Evolutionary conservation across 2,888 invertebrate species (phyloP).

Genomic region (Scrobipalpa atriplicella): DNA sequence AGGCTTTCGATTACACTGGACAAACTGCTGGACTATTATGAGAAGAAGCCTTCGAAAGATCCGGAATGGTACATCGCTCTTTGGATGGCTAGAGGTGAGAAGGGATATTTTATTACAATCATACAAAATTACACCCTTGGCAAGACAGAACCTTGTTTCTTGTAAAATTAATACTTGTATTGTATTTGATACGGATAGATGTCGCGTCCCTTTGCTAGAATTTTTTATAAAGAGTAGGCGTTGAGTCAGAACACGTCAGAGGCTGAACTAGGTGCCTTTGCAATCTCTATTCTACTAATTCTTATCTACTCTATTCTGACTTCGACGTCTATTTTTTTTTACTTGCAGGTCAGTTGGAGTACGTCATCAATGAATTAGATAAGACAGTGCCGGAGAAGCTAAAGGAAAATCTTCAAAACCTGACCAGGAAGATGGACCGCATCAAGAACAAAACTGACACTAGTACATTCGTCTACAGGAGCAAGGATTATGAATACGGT

Average conservation of each 20-base stretch:
- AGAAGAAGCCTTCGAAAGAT: slow-evolving; percentile 75
- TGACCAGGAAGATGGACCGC: slow-evolving; percentile 72
- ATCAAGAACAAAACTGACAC: slow-evolving; percentile 61
- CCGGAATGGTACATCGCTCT: slow-evolving; percentile 74
- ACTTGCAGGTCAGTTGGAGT: slow-evolving; percentile 68
- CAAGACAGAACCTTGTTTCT: no score
- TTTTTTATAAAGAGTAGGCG: no score
- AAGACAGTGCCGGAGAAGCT: slow-evolving; percentile 69
- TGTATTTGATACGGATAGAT: no score
- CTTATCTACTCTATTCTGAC: no score
- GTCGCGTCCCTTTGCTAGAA: no score
- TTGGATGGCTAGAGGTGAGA: slow-evolving; percentile 69
- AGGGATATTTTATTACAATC: not conserved
- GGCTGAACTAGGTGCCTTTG: no score
- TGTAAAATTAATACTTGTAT: no score
- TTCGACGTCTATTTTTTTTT: not conserved
- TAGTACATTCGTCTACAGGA: slow-evolving; percentile 61
- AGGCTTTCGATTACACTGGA: slow-evolving; percentile 72
- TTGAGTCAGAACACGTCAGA: no score
- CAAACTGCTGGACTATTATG: slow-evolving; percentile 69
- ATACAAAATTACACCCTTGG: not conserved
- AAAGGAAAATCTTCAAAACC: slow-evolving; percentile 69
- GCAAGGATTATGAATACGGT: slow-evolving; percentile 78
- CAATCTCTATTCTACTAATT: no score
- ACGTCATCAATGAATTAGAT: slow-evolving; percentile 73